Evolutionary conservation across 2,113 vertebrate species (phyloP), one percentile per base, ranked within the genome.

Genomic region (Cyprinodon variegatus): DNA sequence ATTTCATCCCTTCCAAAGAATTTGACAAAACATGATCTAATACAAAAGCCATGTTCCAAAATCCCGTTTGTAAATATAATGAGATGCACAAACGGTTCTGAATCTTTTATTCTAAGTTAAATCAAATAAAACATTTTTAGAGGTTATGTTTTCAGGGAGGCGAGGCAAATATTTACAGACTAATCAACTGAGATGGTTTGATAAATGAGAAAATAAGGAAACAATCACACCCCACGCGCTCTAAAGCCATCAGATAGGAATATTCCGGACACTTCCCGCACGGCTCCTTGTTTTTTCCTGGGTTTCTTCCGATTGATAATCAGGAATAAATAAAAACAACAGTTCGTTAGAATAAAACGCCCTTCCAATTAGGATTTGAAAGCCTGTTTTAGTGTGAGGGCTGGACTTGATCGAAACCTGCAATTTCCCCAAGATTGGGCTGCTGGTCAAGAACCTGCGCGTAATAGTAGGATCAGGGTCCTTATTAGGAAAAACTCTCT

Each of bases 401-500:
- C 40, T 81, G 46, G 12, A 29, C 22, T 39, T 2, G 9, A 0
- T 20, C 9, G 14, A 1, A 53, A 61, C 65, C 73, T 53, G 74
- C 4, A 63, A 9, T 73, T 77, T 78, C 3, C 50, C 20, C 53
- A 43, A 11, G 15, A 60, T 61, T 12, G 17, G 59, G 2, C 61
- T 4, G 22, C 50, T 62, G 68, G 53, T 64, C 64, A 70, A 66
- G 59, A 77, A 59, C 3, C 65, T 68, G 74, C 83, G 89, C 85
- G 88, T 84, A 89, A 90, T 87, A 88, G 65, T 68, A 48, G 61
- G 17, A 69, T 70, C 37, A 61, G 45, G 43, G 61, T 75, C 61
- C 48, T 61, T 83, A 67, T 66, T 74, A 69, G 45, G 72, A 29
- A 68, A 39, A 14, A 43, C 63, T 68, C 38, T 48, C 62, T 64